Conservation (phyloP, 1,140 invertebrate genomes). For the Watersipora subatra region DNA sequence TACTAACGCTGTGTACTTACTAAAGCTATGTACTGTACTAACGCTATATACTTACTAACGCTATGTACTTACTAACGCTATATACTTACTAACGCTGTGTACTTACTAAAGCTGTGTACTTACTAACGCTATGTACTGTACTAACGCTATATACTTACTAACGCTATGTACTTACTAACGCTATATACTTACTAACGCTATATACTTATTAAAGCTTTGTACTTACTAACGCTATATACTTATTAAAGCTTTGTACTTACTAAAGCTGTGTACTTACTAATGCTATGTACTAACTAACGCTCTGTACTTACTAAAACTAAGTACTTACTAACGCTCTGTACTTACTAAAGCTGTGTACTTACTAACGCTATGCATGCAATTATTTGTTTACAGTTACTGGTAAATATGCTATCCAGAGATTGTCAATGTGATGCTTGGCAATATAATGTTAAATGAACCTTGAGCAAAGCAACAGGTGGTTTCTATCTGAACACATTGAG, state of each 20-base stretch:
- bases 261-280: too few species aligned
- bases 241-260: not conserved
- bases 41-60: not conserved
- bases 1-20: too few species aligned
- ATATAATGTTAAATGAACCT: not conserved
- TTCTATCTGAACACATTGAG: constrained; percentile 2
- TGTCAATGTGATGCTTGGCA: not conserved
- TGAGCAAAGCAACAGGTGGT: too few species aligned
- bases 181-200: not conserved
- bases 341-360: not conserved
- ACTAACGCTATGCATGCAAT: not conserved
- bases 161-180: too few species aligned
- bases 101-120: too few species aligned
- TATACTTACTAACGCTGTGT: not conserved
- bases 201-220: not conserved
- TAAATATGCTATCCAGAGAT: not conserved
- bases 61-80: not conserved
- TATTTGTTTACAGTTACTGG: not conserved
- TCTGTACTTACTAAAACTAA: too few species aligned
- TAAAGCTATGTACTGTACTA: not conserved
- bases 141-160: not conserved
- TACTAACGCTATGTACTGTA: too few species aligned
- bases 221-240: too few species aligned
- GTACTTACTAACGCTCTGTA: not conserved
- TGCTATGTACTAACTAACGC: not conserved